A percentile compares a stretch with the other conserved stretches of the same genome.
Conservation (phyloP, 2,113 vertebrate genomes). For the Sigmodon hispidus region DNA sequence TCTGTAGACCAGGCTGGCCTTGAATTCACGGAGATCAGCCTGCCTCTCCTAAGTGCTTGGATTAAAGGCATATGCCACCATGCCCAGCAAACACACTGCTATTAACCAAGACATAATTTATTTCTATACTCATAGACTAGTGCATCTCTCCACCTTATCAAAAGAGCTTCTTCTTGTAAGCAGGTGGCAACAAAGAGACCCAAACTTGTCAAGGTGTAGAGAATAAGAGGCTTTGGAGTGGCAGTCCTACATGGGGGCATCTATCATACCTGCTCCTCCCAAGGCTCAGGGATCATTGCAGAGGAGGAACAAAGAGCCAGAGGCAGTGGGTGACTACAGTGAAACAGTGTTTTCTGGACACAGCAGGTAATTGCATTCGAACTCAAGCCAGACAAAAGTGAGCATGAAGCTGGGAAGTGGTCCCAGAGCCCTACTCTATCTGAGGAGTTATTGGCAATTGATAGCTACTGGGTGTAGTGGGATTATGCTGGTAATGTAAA, state of each 20-base stretch:
- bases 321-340: neutral
- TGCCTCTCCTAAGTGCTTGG: no score
- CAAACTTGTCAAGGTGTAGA: neutral
- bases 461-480: neutral
- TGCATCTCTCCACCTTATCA: neutral
- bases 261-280: neutral
- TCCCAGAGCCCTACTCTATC: neutral
- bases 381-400: neutral
- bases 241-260: neutral
- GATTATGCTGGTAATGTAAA: no score
- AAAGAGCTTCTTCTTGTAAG: neutral
- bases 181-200: neutral
- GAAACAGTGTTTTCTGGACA: neutral
- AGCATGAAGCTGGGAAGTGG: neutral
- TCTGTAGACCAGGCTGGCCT: neutral
- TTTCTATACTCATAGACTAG: neutral
- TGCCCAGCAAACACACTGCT: neutral
- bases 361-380: neutral
- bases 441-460: neutral
- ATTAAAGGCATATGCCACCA: no score
- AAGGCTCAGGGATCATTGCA: neutral
- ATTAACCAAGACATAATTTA: neutral
- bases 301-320: neutral
- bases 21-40: neutral
- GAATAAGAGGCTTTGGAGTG: neutral